Evolutionary conservation across 2,113 vertebrate genomes (phyloP).

Genomic region (Paramisgurnus dabryanus): DNA sequence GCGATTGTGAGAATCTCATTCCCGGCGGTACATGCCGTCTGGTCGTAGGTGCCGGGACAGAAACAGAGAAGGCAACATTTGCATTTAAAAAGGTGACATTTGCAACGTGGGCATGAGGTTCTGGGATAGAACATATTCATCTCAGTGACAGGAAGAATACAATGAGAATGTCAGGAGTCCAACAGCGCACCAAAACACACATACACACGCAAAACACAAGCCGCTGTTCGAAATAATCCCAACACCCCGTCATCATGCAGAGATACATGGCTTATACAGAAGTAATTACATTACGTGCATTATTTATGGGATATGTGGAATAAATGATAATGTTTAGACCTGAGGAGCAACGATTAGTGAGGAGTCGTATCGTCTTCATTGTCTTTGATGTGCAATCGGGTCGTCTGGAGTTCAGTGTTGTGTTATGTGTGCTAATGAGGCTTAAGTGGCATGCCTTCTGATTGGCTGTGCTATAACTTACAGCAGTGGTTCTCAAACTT

Average conservation of each 20-base stretch:
- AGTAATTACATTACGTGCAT: constrained; percentile 55
- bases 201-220: neutral
- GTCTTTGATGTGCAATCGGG: constrained; percentile 2
- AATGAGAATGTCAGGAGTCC: constrained; percentile 49
- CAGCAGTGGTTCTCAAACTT: too few relatives aligned
- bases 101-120: constrained; percentile 51
- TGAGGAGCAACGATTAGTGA: constrained; percentile 1
- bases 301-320: constrained; percentile 34
- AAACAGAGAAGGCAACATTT: constrained; percentile 34
- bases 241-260: constrained; percentile 39
- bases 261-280: constrained; percentile 59
- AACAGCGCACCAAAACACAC: constrained; percentile 11
- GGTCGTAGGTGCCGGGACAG: constrained; percentile 7
- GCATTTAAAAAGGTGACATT: constrained; percentile 61
- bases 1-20: constrained; percentile 28
- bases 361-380: neutral
- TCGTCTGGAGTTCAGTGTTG: neutral
- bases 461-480: neutral
- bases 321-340: constrained; percentile 6
- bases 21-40: neutral
- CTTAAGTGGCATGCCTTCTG: neutral
- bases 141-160: constrained; percentile 44
- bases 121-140: constrained; percentile 40
- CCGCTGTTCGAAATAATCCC: constrained; percentile 13
- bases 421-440: constrained; percentile 12